Base-by-base conservation (phyloP, 2,888 invertebrate species). In the Biston betularia region DNA sequence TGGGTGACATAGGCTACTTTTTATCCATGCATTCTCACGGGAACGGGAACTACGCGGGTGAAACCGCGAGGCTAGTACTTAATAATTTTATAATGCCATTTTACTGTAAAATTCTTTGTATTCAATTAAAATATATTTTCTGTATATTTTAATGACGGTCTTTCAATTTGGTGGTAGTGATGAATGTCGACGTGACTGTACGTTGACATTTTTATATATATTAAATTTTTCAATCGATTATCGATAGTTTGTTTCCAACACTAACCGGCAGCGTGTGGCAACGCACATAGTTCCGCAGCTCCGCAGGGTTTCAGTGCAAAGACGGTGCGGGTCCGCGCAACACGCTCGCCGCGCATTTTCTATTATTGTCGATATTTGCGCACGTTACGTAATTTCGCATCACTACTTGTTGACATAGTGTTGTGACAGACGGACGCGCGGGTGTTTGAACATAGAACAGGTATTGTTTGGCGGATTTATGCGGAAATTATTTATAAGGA, bases 381-480 rank as follows among this genome's bases (percentile, higher is more conserved):
- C 14, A 45, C 34, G 62, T 63, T 50, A 54, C 54, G 54, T 67
- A 53, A 66, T 50, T 66, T 62, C 67, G 11, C 67, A 63, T 67
- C 67, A 38, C 67, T 67, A 67, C 14, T 67, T 58, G 62, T 62
- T 62, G 56, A 53, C 61, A 52, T 56, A 58, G 66, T 67, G 63
- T 45, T 59, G 62, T 67, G 61, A 56, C 50, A 56, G 45, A 24
- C 45, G 54, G 58, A 64, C 33, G 62, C 65, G 61, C 62, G 57
- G 35, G 48, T 44, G 54, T 56, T 65, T 60, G 14, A 49, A 33
- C 56, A 56, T 55, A 44, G 33, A 40, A 45, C 65, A 61, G 65
- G 65, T 65, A 60, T 44, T 33, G 59, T 65, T 58, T 33, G 9
- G 5, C 0, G 12, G 10, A 35, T 50, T 48, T 54, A 48, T 35